These are phyloP conservation scores for Crematogaster levior DNA, from an alignment of 2,888 invertebrate species.

Conservation along the genomic window DNA sequence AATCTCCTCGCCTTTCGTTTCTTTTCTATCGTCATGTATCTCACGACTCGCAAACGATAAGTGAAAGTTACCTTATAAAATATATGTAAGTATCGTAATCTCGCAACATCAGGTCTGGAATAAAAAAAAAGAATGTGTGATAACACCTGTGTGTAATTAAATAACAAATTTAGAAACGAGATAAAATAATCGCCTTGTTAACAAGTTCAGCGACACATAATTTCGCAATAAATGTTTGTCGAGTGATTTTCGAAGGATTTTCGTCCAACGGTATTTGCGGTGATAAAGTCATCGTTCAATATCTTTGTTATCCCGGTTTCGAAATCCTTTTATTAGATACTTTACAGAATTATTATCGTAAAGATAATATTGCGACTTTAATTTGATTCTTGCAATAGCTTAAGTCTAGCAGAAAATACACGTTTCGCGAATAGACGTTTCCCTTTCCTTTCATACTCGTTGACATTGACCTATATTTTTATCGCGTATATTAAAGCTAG, in stretches of 20 bases:
- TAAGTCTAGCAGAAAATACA: not conserved
- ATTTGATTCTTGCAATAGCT: not conserved
- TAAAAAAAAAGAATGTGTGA: not conserved
- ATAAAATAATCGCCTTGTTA: conserved; percentile 30
- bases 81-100: not conserved
- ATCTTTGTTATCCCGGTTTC: not conserved
- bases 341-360: too few species aligned
- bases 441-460: not conserved
- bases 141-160: not conserved
- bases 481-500: not conserved
- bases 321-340: not conserved
- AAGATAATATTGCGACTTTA: not conserved
- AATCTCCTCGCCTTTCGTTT: conserved; percentile 27
- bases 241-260: conserved; percentile 30
- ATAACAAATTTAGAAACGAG: not conserved
- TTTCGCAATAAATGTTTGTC: conserved; percentile 12
- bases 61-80: conserved; percentile 45
- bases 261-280: not conserved
- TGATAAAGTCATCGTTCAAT: conserved; percentile 14
- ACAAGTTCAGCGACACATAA: not conserved
- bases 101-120: not conserved
- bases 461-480: not conserved
- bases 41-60: conserved; percentile 8
- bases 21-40: conserved; percentile 12
- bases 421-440: not conserved